A percentile compares a stretch with the other conserved stretches of the same genome.
These are phyloP conservation scores for Otus sunia DNA, from an alignment of 2,113 vertebrate species.

Conservation along the genomic window DNA sequence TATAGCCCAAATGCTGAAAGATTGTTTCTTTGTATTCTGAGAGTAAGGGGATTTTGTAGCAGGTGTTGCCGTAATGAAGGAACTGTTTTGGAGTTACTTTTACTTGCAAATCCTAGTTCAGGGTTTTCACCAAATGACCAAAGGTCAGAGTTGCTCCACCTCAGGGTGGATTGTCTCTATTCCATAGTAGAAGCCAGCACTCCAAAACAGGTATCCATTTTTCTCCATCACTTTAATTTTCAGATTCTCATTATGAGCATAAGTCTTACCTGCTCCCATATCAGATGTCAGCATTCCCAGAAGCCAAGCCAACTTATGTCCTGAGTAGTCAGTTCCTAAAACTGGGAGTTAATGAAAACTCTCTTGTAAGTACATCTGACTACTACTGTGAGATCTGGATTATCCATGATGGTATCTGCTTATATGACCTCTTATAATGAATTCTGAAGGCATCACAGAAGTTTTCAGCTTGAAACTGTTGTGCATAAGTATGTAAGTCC, in stretches of 20 bases:
- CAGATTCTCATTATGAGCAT: not conserved
- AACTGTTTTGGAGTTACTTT: not conserved
- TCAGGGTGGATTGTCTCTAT: not conserved
- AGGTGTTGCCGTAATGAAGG: not conserved
- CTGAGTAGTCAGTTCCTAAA: not conserved
- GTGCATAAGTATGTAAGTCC: not conserved
- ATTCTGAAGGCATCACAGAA: not conserved
- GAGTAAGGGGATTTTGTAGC: not conserved
- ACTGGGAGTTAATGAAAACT: not conserved
- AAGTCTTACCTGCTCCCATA: not conserved
- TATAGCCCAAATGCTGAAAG: not conserved
- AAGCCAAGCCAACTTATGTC: not conserved
- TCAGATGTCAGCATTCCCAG: not conserved
- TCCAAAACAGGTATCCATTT: not conserved
- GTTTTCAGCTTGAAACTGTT: not conserved
- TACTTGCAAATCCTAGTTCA: not conserved
- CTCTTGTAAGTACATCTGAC: not conserved
- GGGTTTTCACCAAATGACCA: not conserved
- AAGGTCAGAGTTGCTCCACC: not conserved
- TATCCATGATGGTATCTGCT: not conserved
- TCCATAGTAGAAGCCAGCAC: not conserved
- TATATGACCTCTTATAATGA: not conserved
- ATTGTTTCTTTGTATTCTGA: not conserved
- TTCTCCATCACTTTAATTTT: not conserved
- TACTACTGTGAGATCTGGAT: not conserved